A percentile compares a stretch with the other conserved stretches of the same genome.
Conservation (phyloP, 2,113 vertebrate genomes). For the Pimephales promelas region DNA sequence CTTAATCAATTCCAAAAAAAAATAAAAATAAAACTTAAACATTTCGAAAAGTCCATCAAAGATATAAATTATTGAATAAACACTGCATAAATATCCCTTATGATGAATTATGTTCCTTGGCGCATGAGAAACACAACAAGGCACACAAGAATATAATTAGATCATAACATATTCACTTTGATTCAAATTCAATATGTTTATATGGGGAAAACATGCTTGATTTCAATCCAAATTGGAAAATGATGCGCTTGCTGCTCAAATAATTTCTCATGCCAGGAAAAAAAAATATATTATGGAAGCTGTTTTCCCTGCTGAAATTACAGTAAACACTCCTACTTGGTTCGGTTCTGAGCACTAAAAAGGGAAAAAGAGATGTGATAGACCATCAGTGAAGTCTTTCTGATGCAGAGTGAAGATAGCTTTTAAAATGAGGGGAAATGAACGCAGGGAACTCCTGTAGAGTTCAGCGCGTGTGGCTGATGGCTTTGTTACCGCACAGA, state of each 20-base stretch:
- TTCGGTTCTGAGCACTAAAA: neutral
- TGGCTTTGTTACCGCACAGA: conserved; percentile 44
- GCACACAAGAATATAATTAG: conserved; percentile 39
- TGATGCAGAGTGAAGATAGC: conserved; percentile 44
- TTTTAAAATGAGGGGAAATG: conserved; percentile 47
- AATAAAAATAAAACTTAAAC: neutral
- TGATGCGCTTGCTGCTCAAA: conserved; percentile 13
- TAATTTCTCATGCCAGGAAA: conserved; percentile 23
- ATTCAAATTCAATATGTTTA: conserved; percentile 41
- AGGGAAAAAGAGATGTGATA: conserved; percentile 17
- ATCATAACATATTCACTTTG: conserved; percentile 51
- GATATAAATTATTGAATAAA: neutral
- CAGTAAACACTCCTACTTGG: neutral
- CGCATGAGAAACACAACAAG: conserved; percentile 17
- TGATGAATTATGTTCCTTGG: neutral
- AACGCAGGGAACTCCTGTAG: conserved; percentile 38
- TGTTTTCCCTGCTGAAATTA: conserved; percentile 19
- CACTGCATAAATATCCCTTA: neutral
- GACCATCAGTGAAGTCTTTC: conserved; percentile 34
- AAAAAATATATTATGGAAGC: neutral
- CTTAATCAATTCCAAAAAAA: neutral
- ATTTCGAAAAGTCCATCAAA: neutral
- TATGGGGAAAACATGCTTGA: conserved; percentile 1
- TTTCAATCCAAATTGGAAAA: conserved; percentile 43
- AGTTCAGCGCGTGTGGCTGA: conserved; percentile 50